Conservation (phyloP, 92 coral and sea anemone genomes). For the Nematostella vectensis region DNA sequence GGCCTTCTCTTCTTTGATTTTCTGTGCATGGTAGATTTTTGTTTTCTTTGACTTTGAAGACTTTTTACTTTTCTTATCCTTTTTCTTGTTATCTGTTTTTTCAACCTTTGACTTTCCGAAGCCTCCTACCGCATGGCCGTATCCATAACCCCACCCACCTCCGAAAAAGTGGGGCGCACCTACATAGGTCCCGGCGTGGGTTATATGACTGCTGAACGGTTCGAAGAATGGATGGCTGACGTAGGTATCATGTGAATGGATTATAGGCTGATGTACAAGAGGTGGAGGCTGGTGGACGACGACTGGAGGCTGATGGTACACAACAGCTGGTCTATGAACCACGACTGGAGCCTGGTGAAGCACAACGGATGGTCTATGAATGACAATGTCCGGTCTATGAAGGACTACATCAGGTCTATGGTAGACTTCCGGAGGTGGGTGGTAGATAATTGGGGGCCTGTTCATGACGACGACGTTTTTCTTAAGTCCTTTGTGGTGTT, state of each 20-base stretch:
- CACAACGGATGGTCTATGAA: conserved; percentile 86
- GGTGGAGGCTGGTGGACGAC: conserved; percentile 93
- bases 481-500: conserved; percentile 43
- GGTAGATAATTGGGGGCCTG: conserved; percentile 75
- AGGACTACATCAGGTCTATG: conserved; percentile 86
- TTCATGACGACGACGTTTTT: conserved; percentile 73
- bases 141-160: conserved; percentile 56
- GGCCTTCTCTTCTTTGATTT: conserved; percentile 57
- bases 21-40: conserved; percentile 38
- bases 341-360: conserved; percentile 86
- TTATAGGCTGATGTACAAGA: conserved; percentile 65
- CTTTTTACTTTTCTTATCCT: conserved; percentile 19
- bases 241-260: conserved; percentile 72
- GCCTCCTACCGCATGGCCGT: conserved; percentile 37
- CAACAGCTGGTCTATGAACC: conserved; percentile 84
- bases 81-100: conserved; percentile 22
- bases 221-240: conserved; percentile 54
- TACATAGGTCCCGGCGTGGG: conserved; percentile 56
- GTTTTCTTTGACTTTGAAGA: conserved; percentile 15
- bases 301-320: conserved; percentile 83
- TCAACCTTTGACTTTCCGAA: conserved; percentile 82
- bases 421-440: conserved; percentile 80
- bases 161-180: conserved; percentile 60
- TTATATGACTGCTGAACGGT: conserved; percentile 52
- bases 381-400: conserved; percentile 88